Evolutionary conservation across 2,113 vertebrate species (phyloP), one percentile per base, ranked within the genome.

Genomic region (Edolisoma coerulescens): DNA sequence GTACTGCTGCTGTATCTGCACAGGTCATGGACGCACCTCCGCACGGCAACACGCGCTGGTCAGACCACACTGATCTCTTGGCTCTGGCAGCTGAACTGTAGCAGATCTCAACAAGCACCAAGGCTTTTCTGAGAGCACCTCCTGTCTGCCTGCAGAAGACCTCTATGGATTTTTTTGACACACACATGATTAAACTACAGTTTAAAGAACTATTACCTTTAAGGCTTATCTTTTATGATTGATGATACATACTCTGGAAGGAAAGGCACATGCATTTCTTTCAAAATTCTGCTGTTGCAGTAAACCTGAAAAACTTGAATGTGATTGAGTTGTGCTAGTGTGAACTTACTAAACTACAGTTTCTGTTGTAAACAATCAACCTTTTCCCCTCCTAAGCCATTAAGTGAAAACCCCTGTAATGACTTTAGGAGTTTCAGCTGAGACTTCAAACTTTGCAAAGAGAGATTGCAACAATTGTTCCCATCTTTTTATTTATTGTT

Each of bases 1-100:
- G 37, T 16, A 21, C 50, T 14, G 27, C 54, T 52, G 26, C 7
- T 9, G 7, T 16, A 28, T 10, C 35, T 30, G 32, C 3, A 10
- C 7, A 9, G 14, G 27, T 49, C 59, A 65, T 0, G 0, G 64
- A 76, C 23, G 3, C 19, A 41, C 5, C 17, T 33, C 22, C 0
- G 0, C 32, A 27, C 6, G 39, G 23, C 32, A 61, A 6, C 2
- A 6, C 3, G 4, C 5, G 5, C 26, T 4, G 24, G 9, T 52
- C 41, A 60, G 23, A 44, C 27, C 30, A 27, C 7, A 4, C 9
- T 14, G 52, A 77, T 14, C 9, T 45, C 21, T 10, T 10, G 15
- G 63, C 49, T 56, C 1, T 1, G 32, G 49, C 22, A 80, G 20
- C 53, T 50, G 26, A 76, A 32, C 22, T 21, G 19, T 1, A 28